A percentile compares a stretch with the other conserved stretches of the same genome.
Conservation (phyloP, 2,888 invertebrate genomes). For the Keiferia lycopersicella region DNA sequence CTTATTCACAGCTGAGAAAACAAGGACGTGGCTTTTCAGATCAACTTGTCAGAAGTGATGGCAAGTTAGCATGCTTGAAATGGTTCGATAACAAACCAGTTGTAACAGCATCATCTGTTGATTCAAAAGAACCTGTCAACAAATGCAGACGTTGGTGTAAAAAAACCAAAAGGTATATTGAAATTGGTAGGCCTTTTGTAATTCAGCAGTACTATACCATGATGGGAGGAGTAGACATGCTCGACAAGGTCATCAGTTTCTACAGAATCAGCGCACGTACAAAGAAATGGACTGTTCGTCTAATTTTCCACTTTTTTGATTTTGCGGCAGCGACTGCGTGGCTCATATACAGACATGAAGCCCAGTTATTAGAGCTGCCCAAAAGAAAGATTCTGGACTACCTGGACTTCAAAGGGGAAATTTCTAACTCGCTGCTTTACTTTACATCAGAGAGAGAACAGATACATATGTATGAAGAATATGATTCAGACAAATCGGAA, state of each 20-base stretch:
- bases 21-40: constrained; percentile 29
- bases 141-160: constrained; percentile 6
- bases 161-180: constrained; percentile 26
- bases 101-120: constrained; percentile 24
- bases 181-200: constrained; percentile 26
- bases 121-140: constrained; percentile 18
- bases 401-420: constrained; percentile 29
- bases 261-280: constrained; percentile 26
- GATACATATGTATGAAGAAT: constrained; percentile 26
- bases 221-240: constrained; percentile 31
- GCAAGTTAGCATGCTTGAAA: constrained; percentile 19
- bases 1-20: constrained; percentile 22
- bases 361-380: constrained; percentile 26
- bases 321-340: constrained; percentile 35
- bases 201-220: constrained; percentile 26
- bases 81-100: constrained; percentile 32
- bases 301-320: constrained; percentile 33
- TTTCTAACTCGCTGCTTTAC: constrained; percentile 28
- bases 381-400: constrained; percentile 24
- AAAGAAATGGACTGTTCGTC: constrained; percentile 28
- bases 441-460: constrained; percentile 28
- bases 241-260: constrained; percentile 29
- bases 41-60: constrained; percentile 27
- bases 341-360: constrained; percentile 27
- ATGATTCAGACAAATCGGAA: neutral